Evolutionary conservation across 2,888 invertebrate species (phyloP).

Genomic region (Sylvicola fuscatus): DNA sequence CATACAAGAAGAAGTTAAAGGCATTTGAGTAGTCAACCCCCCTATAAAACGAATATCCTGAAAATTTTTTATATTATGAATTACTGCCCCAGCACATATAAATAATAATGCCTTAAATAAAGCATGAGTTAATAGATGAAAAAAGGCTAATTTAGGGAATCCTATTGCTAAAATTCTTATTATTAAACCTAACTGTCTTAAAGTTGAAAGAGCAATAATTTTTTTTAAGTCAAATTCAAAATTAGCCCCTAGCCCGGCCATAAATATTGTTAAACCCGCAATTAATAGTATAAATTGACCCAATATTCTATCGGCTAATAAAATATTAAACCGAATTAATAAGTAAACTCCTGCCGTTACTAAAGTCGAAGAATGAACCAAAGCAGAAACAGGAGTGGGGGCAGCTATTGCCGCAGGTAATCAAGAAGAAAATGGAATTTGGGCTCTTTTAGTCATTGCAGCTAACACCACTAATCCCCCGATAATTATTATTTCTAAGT

Average conservation of each 20-base stretch:
- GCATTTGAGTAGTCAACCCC: slow-evolving; percentile 26
- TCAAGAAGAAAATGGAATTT: slow-evolving; percentile 61
- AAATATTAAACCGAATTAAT: slow-evolving; percentile 43
- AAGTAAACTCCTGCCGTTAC: slow-evolving; percentile 58
- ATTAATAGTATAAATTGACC: slow-evolving; percentile 31
- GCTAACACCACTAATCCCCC: slow-evolving; percentile 29
- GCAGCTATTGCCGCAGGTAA: slow-evolving; percentile 56
- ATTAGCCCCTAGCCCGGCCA: slow-evolving; percentile 35
- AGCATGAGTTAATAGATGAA: slow-evolving; percentile 52
- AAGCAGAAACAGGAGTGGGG: slow-evolving; percentile 51
- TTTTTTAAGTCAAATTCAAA: slow-evolving; percentile 53
- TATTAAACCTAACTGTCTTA: slow-evolving; percentile 56
- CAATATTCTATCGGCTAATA: slow-evolving; percentile 26
- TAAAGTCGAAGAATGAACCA: slow-evolving; percentile 60
- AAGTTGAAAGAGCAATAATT: slow-evolving; percentile 56
- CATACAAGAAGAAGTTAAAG: slow-evolving; percentile 32
- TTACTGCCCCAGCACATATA: slow-evolving; percentile 47
- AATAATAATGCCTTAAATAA: slow-evolving; percentile 57
- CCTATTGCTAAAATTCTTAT: slow-evolving; percentile 39
- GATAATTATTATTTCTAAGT: slow-evolving; percentile 26
- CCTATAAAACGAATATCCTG: slow-evolving; percentile 49
- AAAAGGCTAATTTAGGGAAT: slow-evolving; percentile 33
- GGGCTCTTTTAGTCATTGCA: slow-evolving; percentile 56
- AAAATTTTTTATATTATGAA: slow-evolving; percentile 37
- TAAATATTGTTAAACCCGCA: slow-evolving; percentile 36